Conservation (phyloP, 2,888 invertebrate genomes). For the Eristalis tenax region DNA sequence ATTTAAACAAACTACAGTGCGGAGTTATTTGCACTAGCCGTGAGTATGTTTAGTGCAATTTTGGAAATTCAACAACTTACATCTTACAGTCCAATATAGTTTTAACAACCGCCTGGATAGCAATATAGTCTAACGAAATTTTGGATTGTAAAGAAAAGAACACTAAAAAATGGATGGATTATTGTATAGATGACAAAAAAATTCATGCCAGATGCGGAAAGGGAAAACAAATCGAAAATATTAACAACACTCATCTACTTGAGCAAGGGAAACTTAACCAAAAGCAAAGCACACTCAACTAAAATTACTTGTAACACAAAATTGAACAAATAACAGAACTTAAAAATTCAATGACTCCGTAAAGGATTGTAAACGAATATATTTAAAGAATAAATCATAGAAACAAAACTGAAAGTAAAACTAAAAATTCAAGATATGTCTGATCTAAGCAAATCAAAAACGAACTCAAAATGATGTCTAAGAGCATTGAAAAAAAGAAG, state of each 20-base stretch:
- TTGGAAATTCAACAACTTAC: background rate
- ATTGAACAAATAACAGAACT: constrained; percentile 12
- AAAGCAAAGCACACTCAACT: constrained; percentile 24
- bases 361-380: constrained; percentile 20
- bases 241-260: constrained; percentile 12
- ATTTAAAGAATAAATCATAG: constrained; percentile 51
- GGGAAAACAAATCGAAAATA: background rate
- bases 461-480: constrained; percentile 34
- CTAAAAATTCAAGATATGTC: constrained; percentile 29
- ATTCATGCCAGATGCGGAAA: constrained; percentile 47
- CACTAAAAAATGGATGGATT: constrained; percentile 4
- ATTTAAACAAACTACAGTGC: background rate
- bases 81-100: background rate
- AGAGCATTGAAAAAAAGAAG: constrained; percentile 25
- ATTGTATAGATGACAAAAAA: background rate
- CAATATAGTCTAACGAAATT: background rate
- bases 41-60: background rate
- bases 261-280: constrained; percentile 4
- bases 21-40: background rate
- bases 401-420: constrained; percentile 22
- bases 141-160: background rate
- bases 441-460: constrained; percentile 59
- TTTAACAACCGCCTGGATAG: background rate
- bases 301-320: constrained; percentile 20
- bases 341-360: background rate